Base-by-base conservation (phyloP, 1,140 invertebrate species). In the Orchesella cincta region DNA sequence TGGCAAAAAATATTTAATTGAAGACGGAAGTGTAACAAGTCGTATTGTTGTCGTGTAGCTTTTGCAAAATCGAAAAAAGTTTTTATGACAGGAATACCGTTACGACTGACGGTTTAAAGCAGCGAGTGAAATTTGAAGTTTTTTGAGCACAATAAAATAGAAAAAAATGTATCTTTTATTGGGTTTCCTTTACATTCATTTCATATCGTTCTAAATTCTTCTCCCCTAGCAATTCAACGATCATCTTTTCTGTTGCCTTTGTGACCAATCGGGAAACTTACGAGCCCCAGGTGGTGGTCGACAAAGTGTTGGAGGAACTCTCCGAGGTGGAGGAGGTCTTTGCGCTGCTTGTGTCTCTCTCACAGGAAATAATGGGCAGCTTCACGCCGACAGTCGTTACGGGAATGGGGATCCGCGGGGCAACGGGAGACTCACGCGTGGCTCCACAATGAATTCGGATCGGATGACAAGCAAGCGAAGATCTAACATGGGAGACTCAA, bases 171-270 rank as follows among this genome's bases (percentile, higher is more conserved):
- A n/a, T n/a, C n/a, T n/a, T n/a, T n/a, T n/a, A n/a, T n/a, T n/a
- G n/a, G n/a, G n/a, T n/a, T n/a, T n/a, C n/a, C n/a, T n/a, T n/a
- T n/a, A n/a, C n/a, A n/a, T n/a, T 57, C 23, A 12, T 57, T 8
- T 3, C 14, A 57, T 5, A 5, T 57, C 54, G 12, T 23, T 57
- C n/a, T 57, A 5, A 5, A 23, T 57, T 8, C 8, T 18, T 23
- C 54, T 57, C 12, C 23, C 5, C 54, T 16, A 73, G 71, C 71
- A 73, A 73, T 73, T 73, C 35, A 73, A 73, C 36, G 71, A 73
- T n/a, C 71, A 73, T 23, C 71, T 73, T n/a, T 73, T 73, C 26
- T 73, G 71, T 23, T 73, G 71, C 71, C 23, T 73, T 23, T 73
- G 71, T 29, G 36, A 36, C 35, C 33, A 67, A 2, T 33, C 28